These are phyloP conservation scores for Gobionotothen gibberifrons DNA, from an alignment of 2,797 vertebrate species.

Conservation along the genomic window DNA sequence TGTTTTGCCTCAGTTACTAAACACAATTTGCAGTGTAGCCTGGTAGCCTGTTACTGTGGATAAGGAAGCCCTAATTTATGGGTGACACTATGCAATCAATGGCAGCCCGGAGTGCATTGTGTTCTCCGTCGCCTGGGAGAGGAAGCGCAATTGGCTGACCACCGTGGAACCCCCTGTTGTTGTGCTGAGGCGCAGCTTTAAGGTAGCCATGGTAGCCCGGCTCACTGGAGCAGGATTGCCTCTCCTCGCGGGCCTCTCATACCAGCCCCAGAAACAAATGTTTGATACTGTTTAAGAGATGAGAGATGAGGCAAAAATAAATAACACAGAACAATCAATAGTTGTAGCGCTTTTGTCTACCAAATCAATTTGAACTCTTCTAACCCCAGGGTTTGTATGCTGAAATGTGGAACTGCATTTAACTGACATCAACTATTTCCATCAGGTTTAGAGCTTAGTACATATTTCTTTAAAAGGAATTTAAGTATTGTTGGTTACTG, in stretches of 20 bases:
- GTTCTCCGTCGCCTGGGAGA: constrained; percentile 77
- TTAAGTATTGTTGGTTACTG: background rate
- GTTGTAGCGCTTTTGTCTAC: constrained; percentile 24
- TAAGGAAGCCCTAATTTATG: constrained; percentile 67
- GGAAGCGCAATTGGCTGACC: constrained; percentile 71
- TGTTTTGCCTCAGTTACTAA: constrained; percentile 29
- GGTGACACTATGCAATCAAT: constrained; percentile 68
- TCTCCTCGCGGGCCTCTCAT: constrained; percentile 30
- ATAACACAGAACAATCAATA: constrained; percentile 52
- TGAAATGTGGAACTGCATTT: constrained; percentile 32
- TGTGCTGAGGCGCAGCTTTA: constrained; percentile 60
- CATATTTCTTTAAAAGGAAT: background rate
- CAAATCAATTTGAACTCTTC: constrained; percentile 44
- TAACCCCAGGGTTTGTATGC: constrained; percentile 30
- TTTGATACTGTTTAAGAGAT: constrained; percentile 55
- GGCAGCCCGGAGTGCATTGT: constrained; percentile 71
- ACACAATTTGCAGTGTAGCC: constrained; percentile 31
- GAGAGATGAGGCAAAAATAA: constrained; percentile 53
- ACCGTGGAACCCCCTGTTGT: constrained; percentile 66
- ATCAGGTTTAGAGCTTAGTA: constrained; percentile 3
- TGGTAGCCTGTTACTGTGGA: constrained; percentile 44
- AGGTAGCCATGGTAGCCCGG: constrained; percentile 77
- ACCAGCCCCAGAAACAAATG: constrained; percentile 38
- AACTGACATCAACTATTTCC: constrained; percentile 27
- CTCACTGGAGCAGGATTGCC: constrained; percentile 59